Conservation (phyloP, 2,888 invertebrate species). For the Tenthredo distinguenda region DNA sequence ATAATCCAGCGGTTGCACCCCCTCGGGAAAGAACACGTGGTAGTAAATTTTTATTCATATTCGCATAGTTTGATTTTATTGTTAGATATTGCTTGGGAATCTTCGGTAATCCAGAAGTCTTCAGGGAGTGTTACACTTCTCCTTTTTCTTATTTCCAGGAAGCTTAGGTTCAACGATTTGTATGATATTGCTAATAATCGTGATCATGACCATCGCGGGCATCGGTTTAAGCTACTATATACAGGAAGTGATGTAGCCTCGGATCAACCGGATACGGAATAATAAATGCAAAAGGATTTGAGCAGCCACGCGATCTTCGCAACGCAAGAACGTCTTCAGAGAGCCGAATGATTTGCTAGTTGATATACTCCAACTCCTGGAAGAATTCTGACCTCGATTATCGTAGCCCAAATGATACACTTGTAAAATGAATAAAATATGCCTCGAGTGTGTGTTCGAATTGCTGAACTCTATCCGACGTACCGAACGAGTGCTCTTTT, state of each 20-base stretch:
- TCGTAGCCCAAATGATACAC: neutral
- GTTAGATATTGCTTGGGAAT: neutral
- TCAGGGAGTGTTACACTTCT: neutral
- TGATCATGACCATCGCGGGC: neutral
- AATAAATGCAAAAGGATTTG: neutral
- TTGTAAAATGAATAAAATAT: neutral
- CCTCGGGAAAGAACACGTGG: neutral
- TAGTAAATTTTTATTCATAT: neutral
- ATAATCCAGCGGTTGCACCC: neutral
- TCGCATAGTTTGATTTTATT: neutral
- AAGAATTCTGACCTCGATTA: neutral
- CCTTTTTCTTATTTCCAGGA: neutral
- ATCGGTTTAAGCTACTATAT: neutral
- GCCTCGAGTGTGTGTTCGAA: neutral
- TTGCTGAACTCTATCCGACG: neutral
- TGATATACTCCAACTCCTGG: neutral
- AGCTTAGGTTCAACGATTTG: neutral
- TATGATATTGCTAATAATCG: neutral
- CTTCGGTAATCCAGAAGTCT: neutral
- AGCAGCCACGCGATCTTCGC: neutral
- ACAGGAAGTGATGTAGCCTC: neutral
- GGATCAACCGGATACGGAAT: neutral
- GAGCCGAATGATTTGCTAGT: neutral
- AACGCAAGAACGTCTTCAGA: neutral
- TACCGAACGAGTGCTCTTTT: neutral